These are phyloP conservation scores for Aspidapion aeneum DNA, from an alignment of 2,888 invertebrate genomes.

Conservation along the genomic window DNA sequence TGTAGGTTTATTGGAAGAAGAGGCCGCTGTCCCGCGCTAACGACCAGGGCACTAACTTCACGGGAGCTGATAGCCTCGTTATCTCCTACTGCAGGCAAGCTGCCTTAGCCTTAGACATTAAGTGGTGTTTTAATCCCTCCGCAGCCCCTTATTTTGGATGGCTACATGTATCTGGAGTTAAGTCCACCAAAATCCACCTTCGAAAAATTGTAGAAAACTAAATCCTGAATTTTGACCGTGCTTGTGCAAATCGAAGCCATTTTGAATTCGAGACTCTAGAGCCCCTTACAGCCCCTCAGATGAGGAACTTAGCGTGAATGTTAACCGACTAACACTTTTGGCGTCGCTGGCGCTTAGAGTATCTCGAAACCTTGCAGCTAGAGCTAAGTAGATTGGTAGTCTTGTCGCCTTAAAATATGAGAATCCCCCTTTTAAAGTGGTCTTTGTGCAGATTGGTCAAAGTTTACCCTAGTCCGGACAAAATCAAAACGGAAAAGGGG, in stretches of 20 bases:
- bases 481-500: too few species aligned
- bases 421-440: neutral
- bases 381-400: neutral
- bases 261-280: neutral
- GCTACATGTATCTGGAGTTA: neutral
- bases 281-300: too few species aligned
- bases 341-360: neutral
- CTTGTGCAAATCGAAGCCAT: neutral
- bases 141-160: neutral
- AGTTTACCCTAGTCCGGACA: too few species aligned
- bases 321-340: neutral
- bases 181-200: neutral
- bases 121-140: conserved; percentile 27
- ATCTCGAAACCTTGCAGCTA: neutral
- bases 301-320: neutral
- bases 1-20: too few species aligned
- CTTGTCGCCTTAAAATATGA: neutral
- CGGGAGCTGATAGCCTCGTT: too few species aligned
- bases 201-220: neutral
- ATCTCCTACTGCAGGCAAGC: conserved; percentile 2
- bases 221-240: neutral
- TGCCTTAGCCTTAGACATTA: neutral
- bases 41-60: too few species aligned
- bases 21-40: too few species aligned
- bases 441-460: neutral